Base-by-base conservation (phyloP, 2,797 vertebrate species). In the Pelodytes ibericus region DNA sequence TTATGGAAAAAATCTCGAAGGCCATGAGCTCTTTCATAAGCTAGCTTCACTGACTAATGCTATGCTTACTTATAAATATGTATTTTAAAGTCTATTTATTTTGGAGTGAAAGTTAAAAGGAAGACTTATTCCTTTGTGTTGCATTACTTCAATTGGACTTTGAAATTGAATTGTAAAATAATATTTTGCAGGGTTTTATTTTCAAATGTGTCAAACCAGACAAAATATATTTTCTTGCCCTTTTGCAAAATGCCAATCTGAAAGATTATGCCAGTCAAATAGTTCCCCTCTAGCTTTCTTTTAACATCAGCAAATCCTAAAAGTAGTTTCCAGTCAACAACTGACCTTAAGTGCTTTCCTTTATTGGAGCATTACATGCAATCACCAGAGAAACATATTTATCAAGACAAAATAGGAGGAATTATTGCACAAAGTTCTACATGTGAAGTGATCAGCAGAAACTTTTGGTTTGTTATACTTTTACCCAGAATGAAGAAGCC, bases 51-150 rank as follows among this genome's bases (percentile, higher is more conserved):
- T 44, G 41, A 36, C 41, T 44, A 44, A 36, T 44, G 41, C 41
- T 59, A 11, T 15, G 57, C 27, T 59, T 53, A n/a, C 29, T 60
- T 60, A 60, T 60, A 60, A 60, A 60, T 60, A 60, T 60, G 58
- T 60, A 60, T 60, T 24, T n/a, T 8, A 30, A 60, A 6, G 11
- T n/a, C 18, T 60, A 10, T 60, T 60, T 30, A 60, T 60, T 60
- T 8, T 31, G 4, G 31, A 60, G 31, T 60, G 11, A 60, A 60
- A n/a, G 11, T 60, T 31, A 31, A 60, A 60, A 60, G 16, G 27
- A 58, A 27, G 24, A 9, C n/a, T 29, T 60, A 3, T 25, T 60
- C 13, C 16, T 44, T 29, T 51, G 44, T 74, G 18, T 22, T 44
- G 11, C 31, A 33, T 31, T 30, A 16, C 24, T 66, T 69, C 53